Base-by-base conservation (phyloP, 2,113 vertebrate species). In the Myanophis thanlyinensis region DNA sequence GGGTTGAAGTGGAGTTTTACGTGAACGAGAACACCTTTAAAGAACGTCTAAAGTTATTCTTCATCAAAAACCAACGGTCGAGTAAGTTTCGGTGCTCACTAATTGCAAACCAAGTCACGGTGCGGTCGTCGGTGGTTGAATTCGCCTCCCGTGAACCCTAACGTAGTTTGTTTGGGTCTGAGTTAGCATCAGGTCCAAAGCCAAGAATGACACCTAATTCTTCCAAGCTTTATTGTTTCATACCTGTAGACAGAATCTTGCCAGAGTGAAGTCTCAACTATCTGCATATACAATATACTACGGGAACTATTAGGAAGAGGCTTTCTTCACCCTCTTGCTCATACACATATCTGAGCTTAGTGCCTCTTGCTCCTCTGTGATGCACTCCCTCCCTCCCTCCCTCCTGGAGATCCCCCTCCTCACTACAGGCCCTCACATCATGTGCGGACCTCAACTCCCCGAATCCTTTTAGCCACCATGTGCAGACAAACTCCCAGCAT, bases 1-100 rank as follows among this genome's bases (percentile, higher is more conserved):
- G 99, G 98, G 99, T 99, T 54, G 99, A 99, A 96, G 99, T 99
- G 59, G 99, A 99, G 96, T 99, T 99, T 98, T 99, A 99, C 3
- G 99, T 99, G 89, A 99, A 99, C 0, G 99, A 99, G 95, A 99
- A 99, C 97, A 99, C 99, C 93, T 99, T 99, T 97, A 99, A 99
- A 97, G 99, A 99, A 96, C 97, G 99, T 49, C 98, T 99, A 94
- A 99, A 99, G 96, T 98, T 99, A 22, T 99, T 99, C 97, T 99
- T 99, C 98, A 99, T 99, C 98, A 99, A 99, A 97, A 99, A 99
- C 98, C 99, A 99, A 98, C 98, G 99, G 97, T 99, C 99, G 95
- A 99, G 99, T 99, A 98, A 99, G 99, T 98, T 54, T 20, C 86
- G 18, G 27, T 2, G 10, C 84, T 49, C 2, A 4, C 18, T 27